Evolutionary conservation across 2,888 invertebrate species (phyloP).

Genomic region (Melipona beecheii): DNA sequence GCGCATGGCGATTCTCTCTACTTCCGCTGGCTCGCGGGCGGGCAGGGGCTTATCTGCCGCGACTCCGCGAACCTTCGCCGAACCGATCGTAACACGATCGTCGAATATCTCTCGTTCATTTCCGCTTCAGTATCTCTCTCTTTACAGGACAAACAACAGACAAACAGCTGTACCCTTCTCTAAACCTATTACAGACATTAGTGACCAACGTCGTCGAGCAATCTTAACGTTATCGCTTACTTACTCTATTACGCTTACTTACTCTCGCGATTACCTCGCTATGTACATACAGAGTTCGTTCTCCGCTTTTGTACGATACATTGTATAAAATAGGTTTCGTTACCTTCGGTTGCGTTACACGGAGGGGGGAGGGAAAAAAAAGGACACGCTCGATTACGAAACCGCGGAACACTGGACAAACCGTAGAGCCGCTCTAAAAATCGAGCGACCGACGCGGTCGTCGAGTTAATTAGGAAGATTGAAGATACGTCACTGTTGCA

Average conservation of each 20-base stretch:
- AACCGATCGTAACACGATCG: background rate
- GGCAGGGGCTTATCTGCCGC: conserved; percentile 72
- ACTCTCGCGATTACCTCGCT: background rate
- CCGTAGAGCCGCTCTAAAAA: background rate
- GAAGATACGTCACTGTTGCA: conserved; percentile 8
- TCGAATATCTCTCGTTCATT: background rate
- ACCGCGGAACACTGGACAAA: background rate
- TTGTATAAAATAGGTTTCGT: conserved; percentile 34
- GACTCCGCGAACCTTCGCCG: conserved; percentile 43
- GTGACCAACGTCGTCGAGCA: conserved; percentile 25
- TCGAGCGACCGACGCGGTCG: background rate
- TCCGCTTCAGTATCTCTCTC: background rate
- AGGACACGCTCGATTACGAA: background rate
- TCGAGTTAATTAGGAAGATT: conserved; percentile 34
- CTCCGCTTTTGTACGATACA: background rate
- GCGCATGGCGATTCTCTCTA: background rate
- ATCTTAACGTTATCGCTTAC: background rate
- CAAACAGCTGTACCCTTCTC: background rate
- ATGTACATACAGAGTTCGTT: conserved; percentile 32
- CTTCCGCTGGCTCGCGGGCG: conserved; percentile 38
- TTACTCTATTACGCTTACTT: background rate
- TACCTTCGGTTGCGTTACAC: background rate
- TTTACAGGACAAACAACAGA: conserved; percentile 11
- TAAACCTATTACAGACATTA: conserved; percentile 29
- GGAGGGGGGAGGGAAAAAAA: background rate